These are phyloP conservation scores for Capricornis sumatraensis DNA, from an alignment of 2,113 vertebrate genomes.

Conservation along the genomic window DNA sequence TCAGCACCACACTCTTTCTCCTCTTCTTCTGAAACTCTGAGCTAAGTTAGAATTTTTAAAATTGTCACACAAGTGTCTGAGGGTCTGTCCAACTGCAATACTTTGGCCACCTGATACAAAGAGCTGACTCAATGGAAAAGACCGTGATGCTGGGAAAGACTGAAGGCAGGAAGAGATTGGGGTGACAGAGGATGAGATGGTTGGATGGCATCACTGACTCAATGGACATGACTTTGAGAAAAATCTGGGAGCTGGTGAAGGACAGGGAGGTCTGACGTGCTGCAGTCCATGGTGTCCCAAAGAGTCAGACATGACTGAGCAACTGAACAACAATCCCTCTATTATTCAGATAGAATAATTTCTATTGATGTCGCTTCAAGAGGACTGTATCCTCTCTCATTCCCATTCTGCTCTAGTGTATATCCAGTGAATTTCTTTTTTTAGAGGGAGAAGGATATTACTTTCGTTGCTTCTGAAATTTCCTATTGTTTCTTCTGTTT, in stretches of 20 bases:
- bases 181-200: neutral
- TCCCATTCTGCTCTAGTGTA: neutral
- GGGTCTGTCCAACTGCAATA: neutral
- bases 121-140: neutral
- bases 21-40: neutral
- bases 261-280: neutral
- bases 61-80: neutral
- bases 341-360: neutral
- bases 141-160: neutral
- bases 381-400: neutral
- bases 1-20: neutral
- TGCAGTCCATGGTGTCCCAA: neutral
- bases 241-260: neutral
- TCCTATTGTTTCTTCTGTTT: neutral
- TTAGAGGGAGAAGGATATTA: neutral
- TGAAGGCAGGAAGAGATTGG: neutral
- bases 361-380: neutral
- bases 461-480: neutral
- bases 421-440: neutral
- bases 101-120: neutral
- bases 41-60: neutral
- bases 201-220: neutral
- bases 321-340: neutral
- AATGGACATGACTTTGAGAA: neutral
- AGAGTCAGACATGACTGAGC: neutral